Conservation (phyloP, 2,797 vertebrate genomes). For the Onychomys torridus region DNA sequence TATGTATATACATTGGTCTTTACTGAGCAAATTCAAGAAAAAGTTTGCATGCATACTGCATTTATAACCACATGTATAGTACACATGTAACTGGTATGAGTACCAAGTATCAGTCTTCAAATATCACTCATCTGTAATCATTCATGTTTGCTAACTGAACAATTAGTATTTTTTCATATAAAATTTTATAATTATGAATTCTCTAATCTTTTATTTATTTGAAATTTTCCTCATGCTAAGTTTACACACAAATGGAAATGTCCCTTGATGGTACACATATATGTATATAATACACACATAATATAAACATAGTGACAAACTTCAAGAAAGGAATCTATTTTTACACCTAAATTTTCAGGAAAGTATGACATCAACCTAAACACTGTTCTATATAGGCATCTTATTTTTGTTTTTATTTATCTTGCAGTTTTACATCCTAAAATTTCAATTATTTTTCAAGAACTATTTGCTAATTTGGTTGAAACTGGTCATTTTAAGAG, state of each 20-base stretch:
- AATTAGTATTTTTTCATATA: neutral
- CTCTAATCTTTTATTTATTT: neutral
- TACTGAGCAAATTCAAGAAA: neutral
- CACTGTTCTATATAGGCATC: neutral
- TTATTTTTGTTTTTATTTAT: neutral
- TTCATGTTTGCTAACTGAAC: neutral
- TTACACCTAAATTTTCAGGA: neutral
- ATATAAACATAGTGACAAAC: neutral
- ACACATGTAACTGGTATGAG: neutral
- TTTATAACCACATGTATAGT: neutral
- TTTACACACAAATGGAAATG: neutral
- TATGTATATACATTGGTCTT: neutral
- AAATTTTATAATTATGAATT: neutral
- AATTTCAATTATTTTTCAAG: constrained; percentile 40
- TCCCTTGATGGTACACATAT: neutral
- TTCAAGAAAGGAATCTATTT: neutral
- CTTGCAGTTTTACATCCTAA: neutral
- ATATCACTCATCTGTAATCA: neutral
- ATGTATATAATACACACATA: neutral
- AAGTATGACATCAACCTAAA: neutral
- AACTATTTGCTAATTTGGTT: neutral
- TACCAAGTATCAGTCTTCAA: neutral
- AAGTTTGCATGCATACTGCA: neutral
- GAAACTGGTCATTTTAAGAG: neutral
- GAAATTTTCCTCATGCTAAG: neutral